These are phyloP conservation scores for Fragum fragum DNA, from an alignment of 2,888 invertebrate species.

Conservation along the genomic window DNA sequence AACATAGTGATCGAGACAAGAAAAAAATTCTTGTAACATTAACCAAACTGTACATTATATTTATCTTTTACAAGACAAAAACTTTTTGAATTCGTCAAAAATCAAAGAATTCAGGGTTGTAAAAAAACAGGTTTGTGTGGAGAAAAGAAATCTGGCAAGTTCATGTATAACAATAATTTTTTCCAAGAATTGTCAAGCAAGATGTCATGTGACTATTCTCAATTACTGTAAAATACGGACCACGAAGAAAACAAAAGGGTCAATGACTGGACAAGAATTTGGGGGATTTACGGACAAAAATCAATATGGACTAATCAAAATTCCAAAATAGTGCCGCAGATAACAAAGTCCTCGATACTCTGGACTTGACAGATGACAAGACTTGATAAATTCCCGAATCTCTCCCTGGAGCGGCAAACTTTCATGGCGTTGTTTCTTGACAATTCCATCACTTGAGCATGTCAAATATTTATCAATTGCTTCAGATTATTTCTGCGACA, in stretches of 20 bases:
- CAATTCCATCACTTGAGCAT: too few species aligned
- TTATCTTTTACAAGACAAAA: too few species aligned
- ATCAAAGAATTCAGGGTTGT: too few species aligned
- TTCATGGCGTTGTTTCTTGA: neutral
- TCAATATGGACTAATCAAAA: slow-evolving; percentile 1
- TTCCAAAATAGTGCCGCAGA: slow-evolving; percentile 6
- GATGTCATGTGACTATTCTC: neutral
- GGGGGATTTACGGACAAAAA: neutral
- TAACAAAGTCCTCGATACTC: slow-evolving; percentile 2
- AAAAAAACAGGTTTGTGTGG: too few species aligned
- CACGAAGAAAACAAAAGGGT: slow-evolving; percentile 1
- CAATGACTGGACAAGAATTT: neutral
- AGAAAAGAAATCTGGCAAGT: too few species aligned
- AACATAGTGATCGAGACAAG: too few species aligned
- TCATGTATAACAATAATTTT: neutral
- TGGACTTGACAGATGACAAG: neutral
- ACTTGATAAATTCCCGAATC: neutral
- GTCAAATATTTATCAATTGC: too few species aligned
- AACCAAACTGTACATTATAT: too few species aligned
- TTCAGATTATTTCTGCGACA: too few species aligned
- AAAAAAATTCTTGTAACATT: too few species aligned
- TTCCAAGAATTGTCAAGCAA: neutral
- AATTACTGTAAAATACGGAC: neutral
- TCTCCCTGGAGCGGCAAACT: neutral
- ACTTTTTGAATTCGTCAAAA: too few species aligned